Conservation (phyloP, 2,113 vertebrate species). For the Alaudala cheleensis region DNA sequence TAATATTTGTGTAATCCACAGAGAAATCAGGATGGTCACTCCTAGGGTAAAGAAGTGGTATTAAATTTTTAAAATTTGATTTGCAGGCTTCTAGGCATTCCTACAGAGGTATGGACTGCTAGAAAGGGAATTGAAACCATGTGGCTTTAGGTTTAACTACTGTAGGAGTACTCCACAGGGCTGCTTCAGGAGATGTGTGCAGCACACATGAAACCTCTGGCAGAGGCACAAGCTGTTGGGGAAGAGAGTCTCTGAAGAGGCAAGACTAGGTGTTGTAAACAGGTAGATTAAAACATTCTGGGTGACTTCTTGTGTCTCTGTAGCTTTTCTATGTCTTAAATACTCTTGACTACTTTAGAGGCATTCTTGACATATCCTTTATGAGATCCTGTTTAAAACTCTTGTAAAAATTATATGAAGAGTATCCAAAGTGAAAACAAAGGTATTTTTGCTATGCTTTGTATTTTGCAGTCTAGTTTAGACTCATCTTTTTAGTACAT, state of each 20-base stretch:
- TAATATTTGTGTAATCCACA: neutral
- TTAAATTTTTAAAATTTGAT: neutral
- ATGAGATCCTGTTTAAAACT: neutral
- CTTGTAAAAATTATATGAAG: neutral
- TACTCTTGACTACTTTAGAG: neutral
- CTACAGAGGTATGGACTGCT: neutral
- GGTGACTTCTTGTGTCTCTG: neutral
- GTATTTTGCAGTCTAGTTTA: neutral
- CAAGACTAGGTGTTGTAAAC: neutral
- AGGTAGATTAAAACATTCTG: neutral
- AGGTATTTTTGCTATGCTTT: neutral
- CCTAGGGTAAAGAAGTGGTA: neutral
- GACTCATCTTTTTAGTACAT: neutral
- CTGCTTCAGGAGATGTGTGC: neutral
- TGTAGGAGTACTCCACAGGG: neutral
- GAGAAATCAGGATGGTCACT: neutral
- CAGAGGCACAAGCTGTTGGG: neutral
- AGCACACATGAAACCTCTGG: neutral
- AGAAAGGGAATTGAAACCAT: neutral
- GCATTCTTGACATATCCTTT: neutral
- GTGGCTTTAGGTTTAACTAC: neutral
- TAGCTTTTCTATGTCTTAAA: neutral
- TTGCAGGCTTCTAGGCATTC: neutral
- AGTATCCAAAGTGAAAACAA: neutral
- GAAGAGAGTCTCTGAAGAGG: neutral